A percentile compares a stretch with the other conserved stretches of the same genome.
phyloP scores from a whole-genome alignment of 1,140 invertebrate genomes.

The Ylistrum balloti region DNA sequence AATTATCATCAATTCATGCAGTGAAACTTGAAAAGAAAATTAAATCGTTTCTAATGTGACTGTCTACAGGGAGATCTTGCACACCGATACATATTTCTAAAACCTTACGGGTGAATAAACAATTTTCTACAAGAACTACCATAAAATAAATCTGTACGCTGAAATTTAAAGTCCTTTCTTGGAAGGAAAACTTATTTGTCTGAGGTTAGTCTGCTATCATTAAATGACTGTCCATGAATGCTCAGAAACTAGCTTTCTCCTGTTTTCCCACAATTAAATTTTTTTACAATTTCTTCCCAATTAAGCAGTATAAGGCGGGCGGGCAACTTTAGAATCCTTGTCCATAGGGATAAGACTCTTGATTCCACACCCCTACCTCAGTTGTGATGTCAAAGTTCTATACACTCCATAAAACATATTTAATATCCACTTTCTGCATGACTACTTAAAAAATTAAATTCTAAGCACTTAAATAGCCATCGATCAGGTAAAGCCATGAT shows the following conservation, averaged over 20 bases:
- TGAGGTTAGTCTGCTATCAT: no score
- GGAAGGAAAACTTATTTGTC: background rate
- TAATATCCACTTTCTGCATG: background rate
- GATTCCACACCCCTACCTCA: background rate
- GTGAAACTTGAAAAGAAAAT: background rate
- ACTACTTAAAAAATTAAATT: conserved; percentile 17
- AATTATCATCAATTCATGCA: no score
- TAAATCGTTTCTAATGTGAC: background rate
- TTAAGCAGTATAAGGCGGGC: conserved; percentile 13
- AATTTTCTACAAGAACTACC: background rate
- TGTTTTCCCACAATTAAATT: conserved; percentile 28
- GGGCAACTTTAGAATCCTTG: no score
- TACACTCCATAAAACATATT: background rate
- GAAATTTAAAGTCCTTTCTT: conserved; percentile 4
- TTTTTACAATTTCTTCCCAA: background rate
- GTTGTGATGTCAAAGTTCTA: background rate
- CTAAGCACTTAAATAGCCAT: background rate
- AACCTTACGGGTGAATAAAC: background rate
- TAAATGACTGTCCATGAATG: background rate
- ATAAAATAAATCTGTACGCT: background rate
- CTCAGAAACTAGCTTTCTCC: background rate
- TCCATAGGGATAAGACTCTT: background rate
- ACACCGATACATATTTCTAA: background rate
- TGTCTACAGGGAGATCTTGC: background rate
- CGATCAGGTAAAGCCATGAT: background rate